Evolutionary conservation across 2,888 invertebrate species (phyloP), one percentile per base, ranked within the genome.

Genomic region (Watsonalla cultraria): DNA sequence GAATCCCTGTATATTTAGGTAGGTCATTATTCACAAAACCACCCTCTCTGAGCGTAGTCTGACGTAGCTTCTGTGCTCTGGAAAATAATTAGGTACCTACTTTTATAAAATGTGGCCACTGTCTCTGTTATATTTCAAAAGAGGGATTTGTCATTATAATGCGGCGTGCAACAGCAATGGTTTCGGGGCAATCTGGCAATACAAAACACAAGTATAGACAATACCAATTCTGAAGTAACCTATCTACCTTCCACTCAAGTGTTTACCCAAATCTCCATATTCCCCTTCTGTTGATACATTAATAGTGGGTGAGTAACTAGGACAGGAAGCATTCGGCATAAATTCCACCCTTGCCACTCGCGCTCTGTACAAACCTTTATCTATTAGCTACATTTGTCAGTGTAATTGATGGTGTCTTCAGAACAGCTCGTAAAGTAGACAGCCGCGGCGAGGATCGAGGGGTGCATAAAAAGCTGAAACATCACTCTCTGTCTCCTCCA

Each of bases 401-500:
- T 50, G 46, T 53, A 63, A 66, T 64, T 66, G 60, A 65, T 66
- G 66, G 56, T 53, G 58, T 64, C 54, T 60, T 59, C 51, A 52
- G 54, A 62, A 52, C 51, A 56, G 53, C 56, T 62, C 61, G 60
- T 64, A 64, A 65, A 64, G 55, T 55, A 39, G 52, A 46, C 51
- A 45, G 48, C 59, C 54, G 55, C 51, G 58, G 56, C 54, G 55
- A 51, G 55, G 54, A 49, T 54, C 52, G 54, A 37, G 56, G 60
- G 58, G 59, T 66, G 60, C 58, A 62, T 65, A 61, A 62, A 61
- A 49, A 77, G 65, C 59, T 62, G 56, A 58, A 62, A 56, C 70
- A 73, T 78, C 66, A 72, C 60, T 76, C 74, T 58, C 61, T 66
- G 72, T 70, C 76, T 56, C 52, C 54, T 55, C 57, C 74, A 74